Percentiles rank a stretch among this genome's conserved stretches.
Conservation (phyloP, 2,797 vertebrate species). For the Microctenopoma lineatum region DNA sequence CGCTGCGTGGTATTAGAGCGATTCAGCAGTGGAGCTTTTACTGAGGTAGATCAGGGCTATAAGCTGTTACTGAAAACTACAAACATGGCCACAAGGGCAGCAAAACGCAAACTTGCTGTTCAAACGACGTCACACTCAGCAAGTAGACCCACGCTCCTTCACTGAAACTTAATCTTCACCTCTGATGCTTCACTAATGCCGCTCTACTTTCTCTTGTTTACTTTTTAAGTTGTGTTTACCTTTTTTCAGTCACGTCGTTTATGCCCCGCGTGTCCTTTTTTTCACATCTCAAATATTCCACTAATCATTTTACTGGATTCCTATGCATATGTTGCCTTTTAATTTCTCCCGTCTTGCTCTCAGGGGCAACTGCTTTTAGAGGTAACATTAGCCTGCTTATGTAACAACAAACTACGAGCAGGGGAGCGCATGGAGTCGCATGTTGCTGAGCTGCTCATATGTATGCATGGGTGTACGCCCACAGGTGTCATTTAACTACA, state of each 20-base stretch:
- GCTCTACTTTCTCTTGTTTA: neutral
- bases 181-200: slow-evolving; percentile 6
- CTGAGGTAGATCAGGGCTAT: slow-evolving; percentile 37
- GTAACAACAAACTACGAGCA: slow-evolving; percentile 62
- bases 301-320: slow-evolving; percentile 36
- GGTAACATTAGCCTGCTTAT: slow-evolving; percentile 69
- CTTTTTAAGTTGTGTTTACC: slow-evolving; percentile 14
- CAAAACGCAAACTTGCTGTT: neutral
- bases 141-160: neutral
- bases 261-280: slow-evolving; percentile 14
- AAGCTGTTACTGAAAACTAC: slow-evolving; percentile 46
- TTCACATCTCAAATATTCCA: slow-evolving; percentile 22
- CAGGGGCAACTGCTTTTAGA: slow-evolving; percentile 44
- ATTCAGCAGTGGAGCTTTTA: slow-evolving; percentile 49
- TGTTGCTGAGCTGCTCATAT: slow-evolving; percentile 42
- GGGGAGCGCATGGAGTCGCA: slow-evolving; percentile 37
- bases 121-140: neutral
- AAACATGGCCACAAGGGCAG: slow-evolving; percentile 43
- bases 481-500: slow-evolving; percentile 51
- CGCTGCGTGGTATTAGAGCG: slow-evolving; percentile 63
- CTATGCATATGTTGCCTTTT: slow-evolving; percentile 19
- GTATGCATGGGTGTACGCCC: slow-evolving; percentile 53
- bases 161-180: neutral
- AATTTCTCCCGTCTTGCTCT: slow-evolving; percentile 23
- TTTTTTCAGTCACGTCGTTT: neutral